Evolutionary conservation across 2,888 invertebrate species (phyloP).

Genomic region (Aphrophora alni): DNA sequence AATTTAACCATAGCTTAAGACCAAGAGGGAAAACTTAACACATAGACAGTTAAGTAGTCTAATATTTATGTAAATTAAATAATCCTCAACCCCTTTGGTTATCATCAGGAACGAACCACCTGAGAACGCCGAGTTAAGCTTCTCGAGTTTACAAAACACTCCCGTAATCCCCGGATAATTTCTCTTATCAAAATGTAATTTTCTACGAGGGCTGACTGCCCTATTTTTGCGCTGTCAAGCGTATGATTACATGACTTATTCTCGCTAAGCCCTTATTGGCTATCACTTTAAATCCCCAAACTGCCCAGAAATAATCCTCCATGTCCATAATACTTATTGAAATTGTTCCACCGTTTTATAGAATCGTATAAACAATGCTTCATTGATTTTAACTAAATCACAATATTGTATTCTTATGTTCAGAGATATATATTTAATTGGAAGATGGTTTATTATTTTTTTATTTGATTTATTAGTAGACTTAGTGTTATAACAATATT

Average conservation of each 20-base stretch:
- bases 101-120: no score
- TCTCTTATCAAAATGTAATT: slow-evolving; percentile 9
- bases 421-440: no score
- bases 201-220: neutral
- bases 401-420: no score
- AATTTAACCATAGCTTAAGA: neutral
- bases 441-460: no score
- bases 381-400: no score
- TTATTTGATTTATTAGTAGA: no score
- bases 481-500: no score
- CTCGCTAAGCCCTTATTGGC: neutral
- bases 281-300: slow-evolving; percentile 1
- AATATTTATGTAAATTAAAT: neutral
- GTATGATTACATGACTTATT: slow-evolving; percentile 1
- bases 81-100: no score
- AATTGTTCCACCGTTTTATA: neutral
- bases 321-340: neutral
- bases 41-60: neutral
- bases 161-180: neutral
- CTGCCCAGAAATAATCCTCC: neutral
- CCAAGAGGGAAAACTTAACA: neutral
- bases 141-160: no score
- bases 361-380: no score
- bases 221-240: neutral
- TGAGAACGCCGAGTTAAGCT: neutral